These are phyloP conservation scores for Iguana delicatissima DNA, from an alignment of 2,797 vertebrate species.

Conservation along the genomic window DNA sequence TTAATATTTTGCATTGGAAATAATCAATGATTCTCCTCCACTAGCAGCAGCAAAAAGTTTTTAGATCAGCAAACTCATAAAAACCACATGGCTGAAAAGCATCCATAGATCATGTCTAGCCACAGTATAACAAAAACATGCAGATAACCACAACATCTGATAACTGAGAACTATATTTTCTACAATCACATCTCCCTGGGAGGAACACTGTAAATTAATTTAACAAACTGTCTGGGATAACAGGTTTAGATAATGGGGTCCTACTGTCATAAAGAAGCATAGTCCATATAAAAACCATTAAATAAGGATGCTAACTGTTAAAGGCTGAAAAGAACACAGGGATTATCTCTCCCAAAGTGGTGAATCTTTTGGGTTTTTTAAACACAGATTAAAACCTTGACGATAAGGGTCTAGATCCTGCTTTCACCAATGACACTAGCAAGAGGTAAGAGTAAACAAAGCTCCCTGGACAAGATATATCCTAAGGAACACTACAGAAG, in stretches of 20 bases:
- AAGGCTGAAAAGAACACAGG: neutral
- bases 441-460: neutral
- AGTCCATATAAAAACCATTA: neutral
- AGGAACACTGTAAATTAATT: neutral
- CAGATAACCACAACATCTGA: neutral
- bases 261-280: neutral
- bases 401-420: neutral
- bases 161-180: neutral
- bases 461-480: neutral
- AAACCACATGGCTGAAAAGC: neutral
- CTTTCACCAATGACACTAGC: neutral
- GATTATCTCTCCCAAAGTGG: neutral
- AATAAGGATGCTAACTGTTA: neutral
- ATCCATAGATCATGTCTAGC: neutral
- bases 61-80: neutral
- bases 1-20: neutral
- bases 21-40: neutral
- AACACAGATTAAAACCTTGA: neutral
- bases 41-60: neutral
- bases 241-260: neutral
- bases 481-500: neutral
- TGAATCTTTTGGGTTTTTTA: too few relatives aligned
- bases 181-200: neutral
- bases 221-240: neutral
- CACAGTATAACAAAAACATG: neutral